Evolutionary conservation across 2,888 invertebrate species (phyloP), one percentile per base, ranked within the genome.

Genomic region (Parelbella ahira): DNA sequence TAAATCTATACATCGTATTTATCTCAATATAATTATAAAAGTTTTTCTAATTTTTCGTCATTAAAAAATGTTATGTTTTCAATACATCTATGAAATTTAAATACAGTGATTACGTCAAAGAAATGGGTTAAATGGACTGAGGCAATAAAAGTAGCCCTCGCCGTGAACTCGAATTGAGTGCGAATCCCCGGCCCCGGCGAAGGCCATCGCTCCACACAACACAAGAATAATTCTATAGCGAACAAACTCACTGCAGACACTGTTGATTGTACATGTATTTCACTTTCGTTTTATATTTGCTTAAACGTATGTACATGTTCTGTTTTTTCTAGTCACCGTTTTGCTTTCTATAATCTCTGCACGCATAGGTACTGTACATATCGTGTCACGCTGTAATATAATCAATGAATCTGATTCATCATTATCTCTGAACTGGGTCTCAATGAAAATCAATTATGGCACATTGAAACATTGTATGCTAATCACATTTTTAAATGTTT

Each of bases 141-240:
- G 63, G 77, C 60, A 73, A 75, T 80, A 79, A 78, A 74, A 65
- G 71, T 65, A 73, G 71, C 80, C 82, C 76, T 81, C 70, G 63
- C 82, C 82, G 66, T 83, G 84, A 84, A 82, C 83, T 70, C 67
- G 46, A 41, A 47, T 49, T 44, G 53, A 51, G 46, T 49, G 53
- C 49, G 61, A 58, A 59, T 48, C 51, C 58, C 59, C 53, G 62
- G 70, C 64, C 69, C 53, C 64, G 51, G 50, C 49, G 77, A 77
- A 80, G 81, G 80, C 60, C 75, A 59, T 44, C 42, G 42, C 21
- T 29, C 42, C 28, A 36, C 29, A 29, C 34, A 48, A 38, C 47
- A 34, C 30, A 29, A 28, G 8, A 42, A 28, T 34, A 42, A 25
- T 25, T 15, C 20, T 41, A 48, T 36, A 37, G 15, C 38, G 7